Conservation (phyloP, 2,888 invertebrate genomes). For the Caenorhabditis sp. region DNA sequence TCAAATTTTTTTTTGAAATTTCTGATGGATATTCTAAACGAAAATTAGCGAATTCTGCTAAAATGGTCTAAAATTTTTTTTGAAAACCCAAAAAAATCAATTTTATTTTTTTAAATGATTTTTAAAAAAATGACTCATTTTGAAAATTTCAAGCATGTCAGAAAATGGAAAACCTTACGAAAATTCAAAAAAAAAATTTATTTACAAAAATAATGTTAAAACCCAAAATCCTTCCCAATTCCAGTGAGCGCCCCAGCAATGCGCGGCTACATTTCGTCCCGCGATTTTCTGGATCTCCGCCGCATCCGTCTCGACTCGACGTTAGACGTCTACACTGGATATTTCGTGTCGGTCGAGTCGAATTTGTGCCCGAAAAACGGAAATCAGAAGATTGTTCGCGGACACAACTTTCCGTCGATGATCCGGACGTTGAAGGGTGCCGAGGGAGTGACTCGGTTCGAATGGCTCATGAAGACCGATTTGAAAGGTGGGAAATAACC, state of each 20-base stretch:
- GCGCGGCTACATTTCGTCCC: conserved; percentile 78
- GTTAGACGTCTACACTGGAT: conserved; percentile 51
- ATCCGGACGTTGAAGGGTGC: conserved; percentile 49
- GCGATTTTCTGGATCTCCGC: conserved; percentile 69
- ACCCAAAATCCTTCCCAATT: background rate
- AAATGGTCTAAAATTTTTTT: too few species aligned
- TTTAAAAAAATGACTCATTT: too few species aligned
- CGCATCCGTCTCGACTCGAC: conserved; percentile 48
- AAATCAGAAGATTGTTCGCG: conserved; percentile 65
- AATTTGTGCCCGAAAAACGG: conserved; percentile 61
- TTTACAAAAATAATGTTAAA: too few species aligned
- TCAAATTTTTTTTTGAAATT: too few species aligned
- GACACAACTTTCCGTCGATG: conserved; percentile 68
- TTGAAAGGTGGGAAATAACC: conserved; percentile 60
- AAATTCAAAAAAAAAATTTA: too few species aligned
- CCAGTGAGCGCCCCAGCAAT: conserved; percentile 75
- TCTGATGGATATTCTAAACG: too few species aligned
- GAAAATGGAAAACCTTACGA: too few species aligned
- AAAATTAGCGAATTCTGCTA: too few species aligned
- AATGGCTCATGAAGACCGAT: conserved; percentile 73
- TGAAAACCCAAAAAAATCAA: too few species aligned
- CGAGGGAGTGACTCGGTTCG: conserved; percentile 48
- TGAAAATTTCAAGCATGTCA: too few species aligned
- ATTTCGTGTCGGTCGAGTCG: conserved; percentile 69
- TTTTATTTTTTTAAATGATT: too few species aligned